Conservation (phyloP, 2,888 invertebrate species). For the Acanthopleura granulata region DNA sequence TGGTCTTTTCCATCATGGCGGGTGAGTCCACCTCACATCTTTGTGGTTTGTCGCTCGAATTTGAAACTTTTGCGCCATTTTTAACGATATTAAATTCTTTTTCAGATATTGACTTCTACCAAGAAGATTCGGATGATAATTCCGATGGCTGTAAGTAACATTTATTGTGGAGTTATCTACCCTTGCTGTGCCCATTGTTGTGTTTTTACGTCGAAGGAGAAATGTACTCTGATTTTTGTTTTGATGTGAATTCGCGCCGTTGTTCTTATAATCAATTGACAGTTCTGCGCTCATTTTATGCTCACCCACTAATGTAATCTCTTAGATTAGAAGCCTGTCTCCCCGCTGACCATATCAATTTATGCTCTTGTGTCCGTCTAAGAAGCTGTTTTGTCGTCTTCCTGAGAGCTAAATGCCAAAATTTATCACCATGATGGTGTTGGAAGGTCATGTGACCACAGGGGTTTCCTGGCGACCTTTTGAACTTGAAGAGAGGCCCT, state of each 20-base stretch:
- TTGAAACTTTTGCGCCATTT: constrained; percentile 48
- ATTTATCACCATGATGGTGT: constrained; percentile 1
- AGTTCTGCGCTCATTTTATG: neutral
- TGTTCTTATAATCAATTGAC: neutral
- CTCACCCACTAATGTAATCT: neutral
- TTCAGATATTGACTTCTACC: constrained; percentile 66
- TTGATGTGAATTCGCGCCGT: constrained; percentile 10
- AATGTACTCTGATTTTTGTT: neutral
- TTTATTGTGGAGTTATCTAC: constrained; percentile 17
- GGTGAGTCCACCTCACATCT: constrained; percentile 66
- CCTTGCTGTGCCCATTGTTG: constrained; percentile 9
- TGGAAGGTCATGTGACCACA: constrained; percentile 57
- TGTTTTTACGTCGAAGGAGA: neutral
- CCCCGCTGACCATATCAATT: neutral
- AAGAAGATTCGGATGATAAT: constrained; percentile 58
- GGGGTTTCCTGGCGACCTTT: constrained; percentile 59
- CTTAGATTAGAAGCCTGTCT: neutral
- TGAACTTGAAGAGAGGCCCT: constrained; percentile 47
- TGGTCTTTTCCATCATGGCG: constrained; percentile 67
- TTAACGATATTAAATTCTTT: constrained; percentile 45
- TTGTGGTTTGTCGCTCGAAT: constrained; percentile 54
- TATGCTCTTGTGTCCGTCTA: neutral
- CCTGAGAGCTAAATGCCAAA: constrained; percentile 10
- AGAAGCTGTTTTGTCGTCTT: neutral
- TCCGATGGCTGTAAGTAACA: constrained; percentile 60